Evolutionary conservation across 2,888 invertebrate species (phyloP).

Genomic region (Pseudococcus viburni): DNA sequence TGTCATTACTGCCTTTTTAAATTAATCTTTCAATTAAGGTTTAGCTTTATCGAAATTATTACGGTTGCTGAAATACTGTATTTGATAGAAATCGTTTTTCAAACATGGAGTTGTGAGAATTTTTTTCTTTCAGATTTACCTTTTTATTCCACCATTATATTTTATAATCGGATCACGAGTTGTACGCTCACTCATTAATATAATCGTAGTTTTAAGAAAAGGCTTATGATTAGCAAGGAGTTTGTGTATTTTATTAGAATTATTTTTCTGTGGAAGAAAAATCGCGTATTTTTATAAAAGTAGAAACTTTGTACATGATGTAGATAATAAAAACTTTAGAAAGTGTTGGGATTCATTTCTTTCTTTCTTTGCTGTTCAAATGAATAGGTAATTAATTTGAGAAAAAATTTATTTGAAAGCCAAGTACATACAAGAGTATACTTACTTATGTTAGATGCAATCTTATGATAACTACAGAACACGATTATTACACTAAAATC

Average conservation of each 20-base stretch:
- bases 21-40: not conserved
- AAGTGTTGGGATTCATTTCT: not conserved
- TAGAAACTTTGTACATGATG: conserved; percentile 46
- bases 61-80: conserved; percentile 6
- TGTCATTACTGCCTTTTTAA: conserved; percentile 43
- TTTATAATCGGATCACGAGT: conserved; percentile 31
- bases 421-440: not conserved
- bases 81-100: not conserved
- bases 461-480: not conserved
- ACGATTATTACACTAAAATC: conserved; percentile 26
- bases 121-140: conserved; percentile 18
- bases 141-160: conserved; percentile 35
- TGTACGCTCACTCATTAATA: conserved; percentile 38
- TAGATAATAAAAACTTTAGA: conserved; percentile 50
- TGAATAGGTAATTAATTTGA: not conserved
- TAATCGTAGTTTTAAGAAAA: conserved; percentile 29
- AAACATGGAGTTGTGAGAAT: not conserved
- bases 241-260: conserved; percentile 20
- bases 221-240: conserved; percentile 14
- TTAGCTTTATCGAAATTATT: conserved; percentile 12
- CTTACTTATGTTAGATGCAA: not conserved
- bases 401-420: not conserved
- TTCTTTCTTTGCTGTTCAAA: not conserved
- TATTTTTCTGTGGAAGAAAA: conserved; percentile 12
- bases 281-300: conserved; percentile 46